These are phyloP conservation scores for Paracanthobrama guichenoti DNA, from an alignment of 2,113 vertebrate genomes.

Conservation along the genomic window DNA sequence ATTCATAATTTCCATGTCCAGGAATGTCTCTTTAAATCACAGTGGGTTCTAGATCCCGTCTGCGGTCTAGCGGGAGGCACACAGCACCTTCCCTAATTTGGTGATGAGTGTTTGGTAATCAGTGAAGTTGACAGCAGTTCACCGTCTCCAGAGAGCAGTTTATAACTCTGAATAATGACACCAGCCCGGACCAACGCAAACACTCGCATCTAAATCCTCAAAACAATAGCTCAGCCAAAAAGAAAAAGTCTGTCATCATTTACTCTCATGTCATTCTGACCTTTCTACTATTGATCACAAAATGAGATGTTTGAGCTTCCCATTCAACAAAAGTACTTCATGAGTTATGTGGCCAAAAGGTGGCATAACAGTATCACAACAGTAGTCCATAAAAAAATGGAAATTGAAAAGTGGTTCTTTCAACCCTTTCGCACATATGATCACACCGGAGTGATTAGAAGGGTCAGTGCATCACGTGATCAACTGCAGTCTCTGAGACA, in stretches of 20 bases:
- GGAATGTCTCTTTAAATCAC: slow-evolving; percentile 49
- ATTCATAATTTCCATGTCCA: slow-evolving; percentile 12
- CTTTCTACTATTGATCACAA: background rate
- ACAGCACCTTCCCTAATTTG: slow-evolving; percentile 68
- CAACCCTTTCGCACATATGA: too few species aligned
- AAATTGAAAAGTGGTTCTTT: too few species aligned
- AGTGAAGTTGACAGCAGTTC: slow-evolving; percentile 58
- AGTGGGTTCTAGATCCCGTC: slow-evolving; percentile 46
- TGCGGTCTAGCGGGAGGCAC: slow-evolving; percentile 36
- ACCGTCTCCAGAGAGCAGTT: slow-evolving; percentile 1
- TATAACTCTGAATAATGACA: background rate
- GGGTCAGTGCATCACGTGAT: too few species aligned
- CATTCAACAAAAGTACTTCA: background rate
- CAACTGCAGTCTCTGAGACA: too few species aligned
- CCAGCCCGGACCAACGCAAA: background rate
- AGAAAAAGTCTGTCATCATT: background rate
- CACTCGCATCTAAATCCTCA: background rate
- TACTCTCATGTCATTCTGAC: background rate
- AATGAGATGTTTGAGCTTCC: background rate
- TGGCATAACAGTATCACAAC: background rate
- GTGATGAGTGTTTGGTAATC: slow-evolving; percentile 68
- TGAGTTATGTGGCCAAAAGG: background rate
- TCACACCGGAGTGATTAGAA: too few species aligned
- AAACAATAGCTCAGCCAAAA: background rate
- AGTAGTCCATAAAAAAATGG: too few species aligned